These are phyloP conservation scores for Lepidostoma basale DNA, from an alignment of 1,140 invertebrate species.

Conservation along the genomic window DNA sequence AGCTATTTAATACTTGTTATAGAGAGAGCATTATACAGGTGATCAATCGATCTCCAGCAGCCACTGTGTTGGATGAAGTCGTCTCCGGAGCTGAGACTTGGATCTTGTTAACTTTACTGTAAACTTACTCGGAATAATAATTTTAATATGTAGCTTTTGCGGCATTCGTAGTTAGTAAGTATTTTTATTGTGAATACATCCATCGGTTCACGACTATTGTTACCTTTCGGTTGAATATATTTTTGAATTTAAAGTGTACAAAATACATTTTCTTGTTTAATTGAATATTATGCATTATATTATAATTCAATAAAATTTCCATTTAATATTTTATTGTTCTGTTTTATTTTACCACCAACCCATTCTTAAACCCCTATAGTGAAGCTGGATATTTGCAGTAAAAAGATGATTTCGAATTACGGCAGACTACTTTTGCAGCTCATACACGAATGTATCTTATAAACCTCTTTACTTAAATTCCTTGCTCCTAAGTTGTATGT, in stretches of 20 bases:
- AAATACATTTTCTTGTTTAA: slow-evolving; percentile 42
- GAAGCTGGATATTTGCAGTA: too few species aligned
- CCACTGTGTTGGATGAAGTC: slow-evolving; percentile 11
- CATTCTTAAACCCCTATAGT: too few species aligned
- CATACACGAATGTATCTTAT: too few species aligned
- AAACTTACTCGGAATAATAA: not conserved
- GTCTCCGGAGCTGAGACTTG: not conserved
- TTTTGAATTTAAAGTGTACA: slow-evolving; percentile 25
- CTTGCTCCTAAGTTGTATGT: too few species aligned
- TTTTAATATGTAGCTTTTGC: slow-evolving; percentile 30
- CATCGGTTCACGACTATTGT: not conserved
- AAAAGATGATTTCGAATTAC: too few species aligned
- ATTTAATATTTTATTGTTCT: slow-evolving; percentile 41
- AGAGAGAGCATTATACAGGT: too few species aligned
- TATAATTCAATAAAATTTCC: slow-evolving; percentile 45
- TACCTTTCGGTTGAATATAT: not conserved
- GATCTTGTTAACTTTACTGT: slow-evolving; percentile 16
- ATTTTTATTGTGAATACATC: slow-evolving; percentile 35
- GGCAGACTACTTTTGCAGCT: too few species aligned
- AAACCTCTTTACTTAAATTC: too few species aligned
- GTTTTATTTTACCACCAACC: slow-evolving; percentile 41
- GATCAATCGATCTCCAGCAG: too few species aligned
- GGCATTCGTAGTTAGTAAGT: slow-evolving; percentile 28
- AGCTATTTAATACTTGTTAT: too few species aligned
- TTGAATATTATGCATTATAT: slow-evolving; percentile 45